Base-by-base conservation (phyloP, 2,888 invertebrate genomes). In the Zonitis immaculata region DNA sequence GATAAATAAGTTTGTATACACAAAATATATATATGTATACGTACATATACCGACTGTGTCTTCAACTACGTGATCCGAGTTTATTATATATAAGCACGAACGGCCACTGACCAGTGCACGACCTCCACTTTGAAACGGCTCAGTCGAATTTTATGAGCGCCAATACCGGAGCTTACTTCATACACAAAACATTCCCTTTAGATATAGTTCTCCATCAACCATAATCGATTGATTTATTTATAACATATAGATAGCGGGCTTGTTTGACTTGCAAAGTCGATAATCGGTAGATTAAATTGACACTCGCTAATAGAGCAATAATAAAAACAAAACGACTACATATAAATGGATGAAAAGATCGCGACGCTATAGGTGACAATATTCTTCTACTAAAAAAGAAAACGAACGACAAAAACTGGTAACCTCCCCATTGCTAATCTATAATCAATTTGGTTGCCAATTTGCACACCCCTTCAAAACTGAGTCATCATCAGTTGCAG, bases 81-180 rank as follows among this genome's bases (percentile, higher is more conserved):
- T 39, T 39, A 51, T 51, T 55, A 55, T 55, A 55, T 44, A 55
- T 51, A 55, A 51, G 55, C 51, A 48, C 55, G 48, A 55, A 46
- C 55, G 51, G 55, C 55, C 55, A 55, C 45, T 55, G 55, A 55
- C 55, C 55, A 55, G n/a, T n/a, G n/a, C 49, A 48, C 51, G 55
- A 55, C 55, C 55, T 55, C 51, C 28, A 51, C 51, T 42, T 51
- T 54, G 18, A 11, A 39, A 39, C 6, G 18, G 11, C 18, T 20
- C 18, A 11, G 39, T 39, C 39, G 39, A 20, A 39, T 39, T 39
- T 39, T 39, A 39, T 20, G 18, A 18, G 5, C 39, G 20, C 39
- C 11, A 18, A 4, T 18, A 18, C 18, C 39, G 18, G 39, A 4
- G 5, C 22, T 4, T 5, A n/a, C 22, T 22, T 4, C 22, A 3